Evolutionary conservation across 2,113 vertebrate genomes (phyloP).

Genomic region (Eptesicus fuscus): DNA sequence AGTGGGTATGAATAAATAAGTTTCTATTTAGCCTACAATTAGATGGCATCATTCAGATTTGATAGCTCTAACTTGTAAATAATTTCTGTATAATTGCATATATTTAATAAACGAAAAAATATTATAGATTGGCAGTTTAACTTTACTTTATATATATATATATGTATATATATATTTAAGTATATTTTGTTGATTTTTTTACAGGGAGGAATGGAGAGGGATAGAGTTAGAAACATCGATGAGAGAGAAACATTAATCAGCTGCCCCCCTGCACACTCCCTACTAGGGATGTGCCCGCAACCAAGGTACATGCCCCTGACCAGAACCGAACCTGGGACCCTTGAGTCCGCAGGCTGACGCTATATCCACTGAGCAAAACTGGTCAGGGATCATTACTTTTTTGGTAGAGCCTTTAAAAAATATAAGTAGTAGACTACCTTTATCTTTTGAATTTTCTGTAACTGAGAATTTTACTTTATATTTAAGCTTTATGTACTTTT

Average conservation of each 20-base stretch:
- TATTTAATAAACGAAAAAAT: background rate
- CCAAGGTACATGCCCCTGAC: too few relatives aligned
- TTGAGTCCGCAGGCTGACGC: too few relatives aligned
- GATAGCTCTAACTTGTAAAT: background rate
- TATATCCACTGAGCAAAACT: too few relatives aligned
- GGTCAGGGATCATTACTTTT: background rate
- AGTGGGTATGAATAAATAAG: background rate
- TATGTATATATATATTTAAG: too few relatives aligned
- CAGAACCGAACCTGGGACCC: too few relatives aligned
- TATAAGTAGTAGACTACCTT: background rate
- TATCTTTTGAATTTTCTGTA: slow-evolving; percentile 15
- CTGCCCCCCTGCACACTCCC: too few relatives aligned
- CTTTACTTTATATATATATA: background rate
- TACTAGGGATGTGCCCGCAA: too few relatives aligned
- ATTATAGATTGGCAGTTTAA: background rate
- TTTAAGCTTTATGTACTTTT: slow-evolving; percentile 16
- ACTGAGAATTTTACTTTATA: slow-evolving; percentile 23
- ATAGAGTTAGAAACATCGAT: too few relatives aligned
- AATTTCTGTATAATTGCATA: background rate
- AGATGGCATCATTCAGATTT: background rate
- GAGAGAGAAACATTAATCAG: too few relatives aligned
- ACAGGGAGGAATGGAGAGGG: too few relatives aligned
- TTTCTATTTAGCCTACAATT: background rate
- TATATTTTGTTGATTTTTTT: too few relatives aligned
- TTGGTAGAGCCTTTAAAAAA: background rate